Base-by-base conservation (phyloP, 30 jellyfish, hydroid and myxozoan species). In the Mastigias papua region DNA sequence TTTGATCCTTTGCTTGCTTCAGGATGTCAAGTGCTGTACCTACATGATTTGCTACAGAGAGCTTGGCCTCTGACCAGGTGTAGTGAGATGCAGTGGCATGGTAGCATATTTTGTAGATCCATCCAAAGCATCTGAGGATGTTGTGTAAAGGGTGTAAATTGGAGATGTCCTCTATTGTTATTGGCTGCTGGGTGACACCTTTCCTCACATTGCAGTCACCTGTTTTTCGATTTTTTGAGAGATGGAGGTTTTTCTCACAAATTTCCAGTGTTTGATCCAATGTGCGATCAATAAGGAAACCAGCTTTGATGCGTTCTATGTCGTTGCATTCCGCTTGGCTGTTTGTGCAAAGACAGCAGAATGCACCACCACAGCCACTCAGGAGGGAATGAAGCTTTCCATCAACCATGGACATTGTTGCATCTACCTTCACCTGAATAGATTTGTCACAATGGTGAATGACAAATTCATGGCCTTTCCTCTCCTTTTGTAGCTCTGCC, bases 111-210 rank as follows among this genome's bases (percentile, higher is more conserved):
- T 61, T 61, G 22, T 6, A 61, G 60, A 46, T 46, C 29, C 73
- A 61, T 19, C 73, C 73, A 61, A 61, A 61, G 21, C 73, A 61
- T 20, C 73, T 8, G 32, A 61, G 73, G 21, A 61, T 10, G 21
- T 26, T 61, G 33, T 61, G 73, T 10, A 61, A 26, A 19, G 73
- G 73, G 5, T 61, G 73, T 26, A 61, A 4, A 20, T 48, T 73
- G 62, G 19, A 11, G 80, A 68, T 68, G 80, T 68, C 80, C 22
- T 68, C 80, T 68, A 60, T 68, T 68, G 80, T 68, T 8, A 68
- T 33, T 6, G 80, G 80, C 60, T 68, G 62, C 80, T 68, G 60
- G 8, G 80, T 68, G 51, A 68, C 80, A 3, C 80, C 80, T 68
- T 68, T 68, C 9, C 80, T 8, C 9, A 31, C 51, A 22, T 68